phyloP scores from a whole-genome alignment of 2,888 invertebrate genomes.

The Alitta virens region DNA sequence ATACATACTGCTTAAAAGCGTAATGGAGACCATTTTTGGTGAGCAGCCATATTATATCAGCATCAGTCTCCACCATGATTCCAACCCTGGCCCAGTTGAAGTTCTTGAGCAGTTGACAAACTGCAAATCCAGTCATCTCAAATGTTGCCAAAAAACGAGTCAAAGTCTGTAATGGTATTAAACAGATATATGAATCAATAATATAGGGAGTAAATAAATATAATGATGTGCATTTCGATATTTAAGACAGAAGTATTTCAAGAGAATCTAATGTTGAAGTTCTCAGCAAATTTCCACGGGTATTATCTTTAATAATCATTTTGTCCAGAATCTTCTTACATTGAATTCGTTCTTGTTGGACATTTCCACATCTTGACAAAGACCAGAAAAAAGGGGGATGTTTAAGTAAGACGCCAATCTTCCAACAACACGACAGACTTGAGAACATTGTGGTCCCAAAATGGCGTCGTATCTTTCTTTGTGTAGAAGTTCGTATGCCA shows the following conservation, averaged over 20 bases:
- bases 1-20: neutral
- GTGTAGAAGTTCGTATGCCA: slow-evolving; percentile 18
- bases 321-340: slow-evolving; percentile 15
- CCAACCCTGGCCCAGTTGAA: slow-evolving; percentile 29
- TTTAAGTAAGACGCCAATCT: slow-evolving; percentile 31
- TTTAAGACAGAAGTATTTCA: too few species aligned
- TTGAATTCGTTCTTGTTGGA: slow-evolving; percentile 28
- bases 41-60: slow-evolving; percentile 31
- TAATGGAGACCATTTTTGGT: slow-evolving; percentile 23
- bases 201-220: too few species aligned
- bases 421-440: slow-evolving; percentile 29
- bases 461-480: slow-evolving; percentile 23
- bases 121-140: slow-evolving; percentile 34
- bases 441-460: slow-evolving; percentile 33
- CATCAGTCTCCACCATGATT: slow-evolving; percentile 27
- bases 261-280: too few species aligned
- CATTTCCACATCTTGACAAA: slow-evolving; percentile 34
- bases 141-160: slow-evolving; percentile 34
- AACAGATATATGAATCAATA: too few species aligned
- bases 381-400: slow-evolving; percentile 30
- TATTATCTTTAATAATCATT: too few species aligned
- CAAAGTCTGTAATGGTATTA: slow-evolving; percentile 29
- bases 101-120: slow-evolving; percentile 20
- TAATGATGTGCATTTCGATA: too few species aligned
- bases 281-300: too few species aligned